Evolutionary conservation across 2,888 invertebrate genomes (phyloP), one percentile per base, ranked within the genome.

Genomic region (Trichogramma dendrolimi): DNA sequence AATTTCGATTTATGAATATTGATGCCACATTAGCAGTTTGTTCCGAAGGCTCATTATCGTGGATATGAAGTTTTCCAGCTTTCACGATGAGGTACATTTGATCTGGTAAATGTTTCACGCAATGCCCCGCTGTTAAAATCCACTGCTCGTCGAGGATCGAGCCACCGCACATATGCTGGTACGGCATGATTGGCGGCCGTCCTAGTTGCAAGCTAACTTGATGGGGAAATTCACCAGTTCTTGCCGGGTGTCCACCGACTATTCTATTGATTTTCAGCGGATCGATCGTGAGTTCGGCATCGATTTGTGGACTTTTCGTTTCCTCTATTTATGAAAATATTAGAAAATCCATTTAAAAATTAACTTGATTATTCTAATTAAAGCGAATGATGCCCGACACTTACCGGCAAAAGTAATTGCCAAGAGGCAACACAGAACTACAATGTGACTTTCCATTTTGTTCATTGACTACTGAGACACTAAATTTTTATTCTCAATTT

Each of bases 201-300:
- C 75, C 76, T 61, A 71, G 70, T 70, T 77, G 80, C 60, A 82
- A 66, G 1, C 81, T 81, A 1, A 82, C 78, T 64, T 81, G 81
- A 68, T 80, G 81, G 1, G 82, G 82, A 43, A 81, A 82, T 4
- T 77, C 69, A 47, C 80, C 79, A 38, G 75, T 73, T 0, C 42
- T 57, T 1, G 82, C 81, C 2, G 79, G 61, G 46, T 63, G 48
- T 1, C 75, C 75, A 5, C 73, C 74, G 8, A 74, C 71, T 43
- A 75, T 66, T 27, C 27, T 27, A 27, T 27, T 27, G 27, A 27
- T 27, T 27, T 27, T 27, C 27, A 27, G 27, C 3, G 27, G 27
- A 27, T 27, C 27, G 27, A 27, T 27, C 2, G 3, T 27, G 27
- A 27, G 27, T 27, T 27, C 2, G 27, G 27, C 27, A 27, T 27